phyloP scores from a whole-genome alignment of 1,140 invertebrate species.

The Zaprionus taronus region DNA sequence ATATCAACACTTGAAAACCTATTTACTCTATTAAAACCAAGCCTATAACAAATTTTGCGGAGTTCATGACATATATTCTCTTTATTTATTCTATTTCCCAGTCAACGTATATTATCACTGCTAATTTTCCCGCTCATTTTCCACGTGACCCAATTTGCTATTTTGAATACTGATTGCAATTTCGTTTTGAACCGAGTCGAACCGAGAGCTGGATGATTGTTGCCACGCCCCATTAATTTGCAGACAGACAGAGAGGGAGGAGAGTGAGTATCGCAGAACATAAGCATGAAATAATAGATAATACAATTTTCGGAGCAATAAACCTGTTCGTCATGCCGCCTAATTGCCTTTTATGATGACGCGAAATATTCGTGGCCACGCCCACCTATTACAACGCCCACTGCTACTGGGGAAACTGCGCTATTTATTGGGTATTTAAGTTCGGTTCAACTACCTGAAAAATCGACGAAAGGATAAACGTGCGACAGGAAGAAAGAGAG shows the following conservation, averaged over 20 bases:
- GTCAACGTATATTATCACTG: background rate
- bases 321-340: conserved; percentile 64
- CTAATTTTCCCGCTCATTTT: conserved; percentile 4
- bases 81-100: background rate
- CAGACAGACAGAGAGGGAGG: conserved; percentile 4
- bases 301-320: conserved; percentile 68
- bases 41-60: no score
- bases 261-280: background rate
- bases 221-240: conserved; percentile 69
- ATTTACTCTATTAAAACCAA: no score
- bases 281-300: conserved; percentile 39
- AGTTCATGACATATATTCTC: background rate
- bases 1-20: background rate
- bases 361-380: conserved; percentile 58
- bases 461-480: conserved; percentile 52
- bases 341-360: conserved; percentile 76
- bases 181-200: background rate
- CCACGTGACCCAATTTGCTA: conserved; percentile 20
- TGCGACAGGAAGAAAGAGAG: conserved; percentile 10
- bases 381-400: background rate
- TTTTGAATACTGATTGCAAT: conserved; percentile 26
- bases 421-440: conserved; percentile 17
- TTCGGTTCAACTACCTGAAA: conserved; percentile 54
- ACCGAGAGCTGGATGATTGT: conserved; percentile 53
- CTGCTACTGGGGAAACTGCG: background rate